Base-by-base conservation (phyloP, 2,797 vertebrate species). In the Gambelia wislizenii region DNA sequence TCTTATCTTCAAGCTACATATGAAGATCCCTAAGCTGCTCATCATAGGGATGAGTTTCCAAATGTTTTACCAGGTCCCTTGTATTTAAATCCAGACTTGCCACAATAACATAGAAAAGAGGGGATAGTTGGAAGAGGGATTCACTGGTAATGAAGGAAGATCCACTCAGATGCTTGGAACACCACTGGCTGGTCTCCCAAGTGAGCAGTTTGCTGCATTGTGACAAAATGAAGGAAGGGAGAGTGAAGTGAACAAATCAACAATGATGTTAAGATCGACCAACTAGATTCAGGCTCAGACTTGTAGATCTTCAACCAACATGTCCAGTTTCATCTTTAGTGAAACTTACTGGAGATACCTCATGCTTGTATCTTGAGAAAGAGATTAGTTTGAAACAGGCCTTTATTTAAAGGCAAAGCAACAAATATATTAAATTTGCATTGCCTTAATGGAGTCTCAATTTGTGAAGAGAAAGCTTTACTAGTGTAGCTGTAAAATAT, bases 1-100 rank as follows among this genome's bases (percentile, higher is more conserved):
- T 54, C 90, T 92, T 94, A 85, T 61, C 7, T 47, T 49, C 47
- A 85, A 90, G 89, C 89, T 82, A 87, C 74, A 93, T 54, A 16
- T 13, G 12, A 54, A 54, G 12, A 10, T 54, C 54, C 13, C 54
- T 54, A 54, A 54, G 49, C 49, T 54, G 54, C 14, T 54, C 54
- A 54, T 16, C 54, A 54, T 54, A 13, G 52, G 52, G 13, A 8
- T 54, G 10, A 12, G 12, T 54, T 54, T 54, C 54, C 54, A 54
- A 13, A 54, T 54, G 18, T 33, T n/a, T 12, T 59, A 16, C 6
- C 42, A 67, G 80, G 56, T 12, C 80, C 25, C 0, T 49, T 42
- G 56, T 61, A 25, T 44, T 64, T 54, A 82, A 82, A 64, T 56
- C 33, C 10, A 82, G 5, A 12, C 10, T 2, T 42, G 56, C 56